Evolutionary conservation across 2,888 invertebrate genomes (phyloP).

Genomic region (Troides helena): DNA sequence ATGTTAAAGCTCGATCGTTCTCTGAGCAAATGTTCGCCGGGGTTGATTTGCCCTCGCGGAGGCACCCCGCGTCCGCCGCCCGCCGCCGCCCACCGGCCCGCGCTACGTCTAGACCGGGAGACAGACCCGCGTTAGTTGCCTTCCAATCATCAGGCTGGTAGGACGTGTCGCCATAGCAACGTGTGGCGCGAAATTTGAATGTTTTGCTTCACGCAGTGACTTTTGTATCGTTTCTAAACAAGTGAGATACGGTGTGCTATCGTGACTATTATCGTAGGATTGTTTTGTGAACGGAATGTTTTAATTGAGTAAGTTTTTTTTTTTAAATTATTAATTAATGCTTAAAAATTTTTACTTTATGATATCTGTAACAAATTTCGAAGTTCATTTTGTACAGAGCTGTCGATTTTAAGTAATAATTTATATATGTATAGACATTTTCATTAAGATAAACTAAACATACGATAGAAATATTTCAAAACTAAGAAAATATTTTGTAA

Average conservation of each 20-base stretch:
- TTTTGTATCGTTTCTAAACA: slow-evolving; percentile 12
- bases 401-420: no score
- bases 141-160: slow-evolving; percentile 46
- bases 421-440: no score
- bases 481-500: no score
- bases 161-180: slow-evolving; percentile 42
- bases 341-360: neutral
- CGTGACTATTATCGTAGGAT: slow-evolving; percentile 32
- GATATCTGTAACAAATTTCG: neutral
- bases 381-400: no score
- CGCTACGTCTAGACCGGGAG: slow-evolving; percentile 69
- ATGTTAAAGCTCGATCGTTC: slow-evolving; percentile 58
- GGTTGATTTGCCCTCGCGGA: slow-evolving; percentile 54
- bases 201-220: slow-evolving; percentile 25
- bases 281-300: slow-evolving; percentile 34
- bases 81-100: slow-evolving; percentile 44
- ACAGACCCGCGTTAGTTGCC: slow-evolving; percentile 57
- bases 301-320: slow-evolving; percentile 37
- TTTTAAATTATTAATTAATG: neutral
- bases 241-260: slow-evolving; percentile 37
- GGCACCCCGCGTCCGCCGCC: slow-evolving; percentile 39
- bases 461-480: no score
- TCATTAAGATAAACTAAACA: no score
- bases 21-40: slow-evolving; percentile 59
- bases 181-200: slow-evolving; percentile 66